Evolutionary conservation across 2,113 vertebrate species (phyloP), one percentile per base, ranked within the genome.

Genomic region (Rhinichthys klamathensis): DNA sequence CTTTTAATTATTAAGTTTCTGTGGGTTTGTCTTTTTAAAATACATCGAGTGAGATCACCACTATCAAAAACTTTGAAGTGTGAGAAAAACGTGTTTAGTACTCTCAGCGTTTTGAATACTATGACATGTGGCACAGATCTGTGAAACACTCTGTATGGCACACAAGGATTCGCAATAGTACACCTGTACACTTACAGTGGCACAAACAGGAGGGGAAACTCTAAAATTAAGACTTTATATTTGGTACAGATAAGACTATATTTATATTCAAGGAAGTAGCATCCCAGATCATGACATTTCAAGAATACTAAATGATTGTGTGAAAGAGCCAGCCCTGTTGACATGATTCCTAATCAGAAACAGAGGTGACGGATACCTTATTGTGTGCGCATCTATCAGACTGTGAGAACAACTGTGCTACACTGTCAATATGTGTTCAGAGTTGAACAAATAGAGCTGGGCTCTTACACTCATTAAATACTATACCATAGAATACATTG

Each of bases 101-200:
- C 65, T 27, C 63, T 67, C 73, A 46, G 15, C n/a, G 6, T 18
- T 51, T 69, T 81, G 18, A 69, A 81, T 65, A 69, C 61, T 18
- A 38, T 78, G 51, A 74, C 35, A 49, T 80, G 87, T 83, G 86
- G 80, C 80, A 89, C 77, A 65, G 83, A 77, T 81, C 35, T 61
- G 49, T 80, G 70, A 51, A 46, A 81, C 15, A 23, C 21, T 81
- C 35, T 49, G 25, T 76, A 69, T 81, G 77, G 77, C 69, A 87
- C 49, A 56, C 25, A 10, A 54, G 46, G 41, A 30, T 30, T 75
- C 44, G 30, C 73, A 49, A 49, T 58, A 15, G 30, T 49, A 84
- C 77, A 81, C 69, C 30, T 70, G 65, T 63, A 32, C 76, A 30
- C 38, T 67, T 56, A 44, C 13, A 78, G 74, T 18, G 30, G 38